A percentile compares a stretch with the other conserved stretches of the same genome.
phyloP scores from a whole-genome alignment of 2,113 vertebrate genomes.

The Rissa tridactyla region DNA sequence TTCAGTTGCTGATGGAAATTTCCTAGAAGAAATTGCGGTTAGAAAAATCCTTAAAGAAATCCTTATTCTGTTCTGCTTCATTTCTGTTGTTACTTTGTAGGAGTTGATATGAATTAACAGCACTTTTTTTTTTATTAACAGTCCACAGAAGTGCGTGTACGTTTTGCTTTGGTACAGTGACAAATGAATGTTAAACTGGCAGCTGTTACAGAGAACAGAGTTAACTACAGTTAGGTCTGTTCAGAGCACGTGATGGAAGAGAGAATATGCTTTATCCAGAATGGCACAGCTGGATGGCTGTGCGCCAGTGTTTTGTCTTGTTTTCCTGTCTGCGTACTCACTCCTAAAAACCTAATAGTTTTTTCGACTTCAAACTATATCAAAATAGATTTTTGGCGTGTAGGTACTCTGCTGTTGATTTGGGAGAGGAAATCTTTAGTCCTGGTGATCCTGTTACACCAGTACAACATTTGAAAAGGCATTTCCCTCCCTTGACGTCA shows the following conservation, averaged over 20 bases:
- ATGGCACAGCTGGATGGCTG: neutral
- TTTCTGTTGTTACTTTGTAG: neutral
- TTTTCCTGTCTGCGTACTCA: neutral
- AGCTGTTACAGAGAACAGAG: neutral
- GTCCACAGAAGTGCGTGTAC: neutral
- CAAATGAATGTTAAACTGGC: neutral
- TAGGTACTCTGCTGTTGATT: neutral
- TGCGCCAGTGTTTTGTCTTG: neutral
- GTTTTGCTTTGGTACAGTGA: neutral
- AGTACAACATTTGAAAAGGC: neutral
- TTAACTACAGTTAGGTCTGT: neutral
- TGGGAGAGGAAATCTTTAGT: neutral
- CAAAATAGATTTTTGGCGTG: neutral
- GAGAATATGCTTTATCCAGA: neutral
- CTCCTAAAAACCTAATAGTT: neutral
- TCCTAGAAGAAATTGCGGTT: neutral
- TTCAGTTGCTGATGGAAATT: neutral
- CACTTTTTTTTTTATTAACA: neutral
- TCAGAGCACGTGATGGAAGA: accelerated
- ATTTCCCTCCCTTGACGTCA: neutral
- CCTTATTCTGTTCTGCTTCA: neutral
- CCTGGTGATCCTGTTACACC: neutral
- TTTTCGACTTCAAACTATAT: neutral
- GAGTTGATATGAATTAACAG: neutral
- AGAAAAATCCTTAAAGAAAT: neutral